Percentiles rank a stretch among this genome's conserved stretches.
phyloP scores from a whole-genome alignment of 2,113 vertebrate genomes.

The Pachypanchax playfairii region DNA sequence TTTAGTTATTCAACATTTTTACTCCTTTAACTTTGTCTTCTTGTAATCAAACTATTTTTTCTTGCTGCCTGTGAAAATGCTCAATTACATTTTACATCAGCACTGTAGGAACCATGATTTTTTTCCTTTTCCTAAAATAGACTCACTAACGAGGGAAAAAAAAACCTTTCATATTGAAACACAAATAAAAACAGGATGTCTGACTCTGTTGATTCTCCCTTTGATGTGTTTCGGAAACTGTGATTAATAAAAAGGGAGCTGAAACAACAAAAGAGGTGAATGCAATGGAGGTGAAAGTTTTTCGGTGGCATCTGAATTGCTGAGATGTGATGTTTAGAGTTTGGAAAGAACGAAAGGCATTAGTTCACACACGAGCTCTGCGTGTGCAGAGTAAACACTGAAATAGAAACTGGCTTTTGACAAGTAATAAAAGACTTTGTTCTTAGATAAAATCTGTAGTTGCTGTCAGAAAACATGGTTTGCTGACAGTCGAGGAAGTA shows the following conservation, averaged over 20 bases:
- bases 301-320: not conserved
- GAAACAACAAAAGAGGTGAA: slow-evolving; percentile 8
- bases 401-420: no score
- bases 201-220: not conserved
- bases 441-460: no score
- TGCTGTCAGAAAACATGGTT: no score
- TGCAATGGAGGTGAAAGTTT: not conserved
- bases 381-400: not conserved
- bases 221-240: slow-evolving; percentile 14
- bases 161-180: not conserved
- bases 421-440: no score
- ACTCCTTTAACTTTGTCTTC: not conserved
- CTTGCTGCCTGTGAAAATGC: slow-evolving; percentile 13
- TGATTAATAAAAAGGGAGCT: slow-evolving; percentile 2
- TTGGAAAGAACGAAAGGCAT: not conserved
- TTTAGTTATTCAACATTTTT: not conserved
- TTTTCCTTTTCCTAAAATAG: slow-evolving; percentile 16
- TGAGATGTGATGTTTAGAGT: not conserved
- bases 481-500: no score
- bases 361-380: not conserved
- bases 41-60: slow-evolving; percentile 36
- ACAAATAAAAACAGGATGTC: slow-evolving; percentile 15
- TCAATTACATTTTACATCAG: not conserved
- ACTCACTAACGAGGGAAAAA: not conserved
- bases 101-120: not conserved